Base-by-base conservation (phyloP, 2,113 vertebrate species). In the Otolemur garnettii region DNA sequence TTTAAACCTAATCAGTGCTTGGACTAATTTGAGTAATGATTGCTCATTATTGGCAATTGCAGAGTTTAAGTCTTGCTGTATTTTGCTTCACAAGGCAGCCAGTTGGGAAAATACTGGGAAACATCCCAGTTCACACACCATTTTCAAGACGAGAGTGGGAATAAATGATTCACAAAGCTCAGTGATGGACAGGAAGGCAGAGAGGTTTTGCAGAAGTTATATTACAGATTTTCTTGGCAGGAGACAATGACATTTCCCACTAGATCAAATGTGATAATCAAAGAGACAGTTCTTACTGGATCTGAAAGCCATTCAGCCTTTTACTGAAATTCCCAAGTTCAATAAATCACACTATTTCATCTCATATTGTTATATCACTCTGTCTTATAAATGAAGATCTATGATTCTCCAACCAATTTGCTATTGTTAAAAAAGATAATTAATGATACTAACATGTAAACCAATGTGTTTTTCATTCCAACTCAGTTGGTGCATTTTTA, bases 11-110 rank as follows among this genome's bases (percentile, higher is more conserved):
- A 99, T 99, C 99, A 99, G 99, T 98, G 99, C 99, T 99, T 98
- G 98, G 99, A 99, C 99, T 99, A 99, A 99, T 99, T 99, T 99
- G 99, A 99, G 99, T 99, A 99, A 99, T 99, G 99, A 99, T 99
- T 98, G 99, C 99, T 99, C 99, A 99, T 99, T 99, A 99, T 99
- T 99, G 99, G 99, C 99, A 99, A 99, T 99, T 99, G 99, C 98
- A 99, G 99, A 99, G 98, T 99, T 99, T 99, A 99, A 99, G 99
- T 98, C 98, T 99, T 99, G 99, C 99, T 99, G 99, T 98, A 98
- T 99, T 99, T 99, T 98, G 98, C 98, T 98, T 98, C 97, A 96
- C 96, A 89, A 96, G 98, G 89, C 97, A 98, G 99, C 97, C 99
- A 98, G 98, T 98, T 95, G 98, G 98, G 28, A 98, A 99, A 97